Evolutionary conservation across 2,797 vertebrate species (phyloP).

Genomic region (Enteromius treurensis): DNA sequence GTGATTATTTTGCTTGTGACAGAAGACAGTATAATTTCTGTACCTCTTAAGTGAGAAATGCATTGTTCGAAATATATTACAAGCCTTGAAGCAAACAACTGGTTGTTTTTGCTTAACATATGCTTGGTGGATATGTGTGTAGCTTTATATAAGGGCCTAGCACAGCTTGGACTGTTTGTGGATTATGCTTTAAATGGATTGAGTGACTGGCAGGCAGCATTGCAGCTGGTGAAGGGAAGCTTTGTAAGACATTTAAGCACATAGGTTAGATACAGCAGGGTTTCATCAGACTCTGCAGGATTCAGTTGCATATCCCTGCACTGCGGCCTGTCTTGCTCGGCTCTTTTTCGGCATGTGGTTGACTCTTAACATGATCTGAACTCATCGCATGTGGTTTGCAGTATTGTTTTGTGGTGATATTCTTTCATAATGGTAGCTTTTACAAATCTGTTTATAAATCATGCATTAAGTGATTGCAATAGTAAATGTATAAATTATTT

Average conservation of each 20-base stretch:
- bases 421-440: background rate
- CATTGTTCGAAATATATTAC: background rate
- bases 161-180: conserved; percentile 45
- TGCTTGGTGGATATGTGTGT: conserved; percentile 19
- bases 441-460: background rate
- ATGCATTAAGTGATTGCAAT: background rate
- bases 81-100: background rate
- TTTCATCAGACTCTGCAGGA: conserved; percentile 8
- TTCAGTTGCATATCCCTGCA: background rate
- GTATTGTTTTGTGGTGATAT: background rate
- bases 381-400: background rate
- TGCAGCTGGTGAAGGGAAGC: conserved; percentile 41
- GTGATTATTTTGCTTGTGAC: background rate
- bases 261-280: background rate
- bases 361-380: background rate
- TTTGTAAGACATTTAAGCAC: conserved; percentile 8
- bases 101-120: conserved; percentile 6
- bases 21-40: background rate
- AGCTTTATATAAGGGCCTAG: conserved; percentile 7
- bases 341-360: background rate
- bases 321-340: background rate
- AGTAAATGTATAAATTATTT: background rate
- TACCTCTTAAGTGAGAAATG: background rate
- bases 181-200: conserved; percentile 56
- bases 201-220: conserved; percentile 31